These are phyloP conservation scores for Nephrotoma guestfalica DNA, from an alignment of 2,888 invertebrate genomes.

Conservation along the genomic window DNA sequence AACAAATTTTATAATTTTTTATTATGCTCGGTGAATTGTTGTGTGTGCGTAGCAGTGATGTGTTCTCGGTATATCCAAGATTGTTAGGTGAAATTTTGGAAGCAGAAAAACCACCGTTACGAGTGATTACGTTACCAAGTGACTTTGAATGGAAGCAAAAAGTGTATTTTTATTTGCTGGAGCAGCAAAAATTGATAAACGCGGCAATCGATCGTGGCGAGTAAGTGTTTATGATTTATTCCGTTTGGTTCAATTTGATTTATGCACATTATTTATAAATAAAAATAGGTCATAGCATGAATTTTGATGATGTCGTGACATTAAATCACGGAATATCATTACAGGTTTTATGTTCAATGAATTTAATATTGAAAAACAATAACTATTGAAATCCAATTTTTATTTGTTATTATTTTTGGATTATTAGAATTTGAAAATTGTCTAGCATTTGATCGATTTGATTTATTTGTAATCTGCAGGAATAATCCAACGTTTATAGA, in stretches of 20 bases:
- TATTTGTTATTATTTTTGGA: background rate
- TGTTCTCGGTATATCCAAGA: slow-evolving; percentile 51
- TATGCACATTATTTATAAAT: too few species aligned
- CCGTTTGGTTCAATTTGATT: background rate
- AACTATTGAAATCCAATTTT: background rate
- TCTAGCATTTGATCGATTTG: background rate
- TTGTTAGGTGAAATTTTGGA: slow-evolving; percentile 45
- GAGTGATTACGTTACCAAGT: slow-evolving; percentile 35
- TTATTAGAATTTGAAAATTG: background rate
- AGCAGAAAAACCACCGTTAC: slow-evolving; percentile 32
- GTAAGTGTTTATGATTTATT: slow-evolving; percentile 15
- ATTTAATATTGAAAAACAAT: background rate
- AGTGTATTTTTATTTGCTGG: slow-evolving; percentile 39
- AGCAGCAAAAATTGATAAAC: slow-evolving; percentile 36
- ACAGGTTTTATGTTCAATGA: background rate
- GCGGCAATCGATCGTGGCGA: slow-evolving; percentile 22
- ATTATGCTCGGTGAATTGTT: slow-evolving; percentile 22
- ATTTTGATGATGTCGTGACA: background rate
- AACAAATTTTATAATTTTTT: background rate
- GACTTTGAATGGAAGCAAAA: slow-evolving; percentile 40
- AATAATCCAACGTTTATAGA: background rate
- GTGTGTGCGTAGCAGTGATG: slow-evolving; percentile 31
- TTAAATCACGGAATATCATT: background rate
- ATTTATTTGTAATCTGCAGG: background rate
- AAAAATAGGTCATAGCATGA: background rate